phyloP scores from a whole-genome alignment of 2,113 vertebrate species.

The Chascanopsetta lugubris region DNA sequence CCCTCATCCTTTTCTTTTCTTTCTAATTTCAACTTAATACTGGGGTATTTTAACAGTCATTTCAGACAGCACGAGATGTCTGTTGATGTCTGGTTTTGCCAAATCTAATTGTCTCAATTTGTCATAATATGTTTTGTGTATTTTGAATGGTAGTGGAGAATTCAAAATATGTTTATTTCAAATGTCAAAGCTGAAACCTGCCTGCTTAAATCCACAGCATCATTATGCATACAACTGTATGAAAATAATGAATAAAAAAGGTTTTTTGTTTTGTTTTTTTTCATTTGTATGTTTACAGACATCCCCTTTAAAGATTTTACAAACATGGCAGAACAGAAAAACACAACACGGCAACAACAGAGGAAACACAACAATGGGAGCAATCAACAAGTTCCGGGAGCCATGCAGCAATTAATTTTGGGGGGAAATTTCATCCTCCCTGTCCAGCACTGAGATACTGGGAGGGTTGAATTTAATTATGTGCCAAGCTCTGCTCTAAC shows the following conservation, averaged over 20 bases:
- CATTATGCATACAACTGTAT: neutral
- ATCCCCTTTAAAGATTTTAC: constrained; percentile 3
- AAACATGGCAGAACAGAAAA: constrained; percentile 9
- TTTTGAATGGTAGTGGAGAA: neutral
- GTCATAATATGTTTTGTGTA: neutral
- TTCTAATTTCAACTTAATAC: constrained; percentile 14
- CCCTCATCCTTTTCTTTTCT: neutral
- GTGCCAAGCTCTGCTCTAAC: constrained; percentile 66
- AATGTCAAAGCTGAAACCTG: neutral
- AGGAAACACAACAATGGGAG: constrained; percentile 15
- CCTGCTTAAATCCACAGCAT: neutral
- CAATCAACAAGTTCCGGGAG: constrained; percentile 51
- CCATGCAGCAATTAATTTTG: constrained; percentile 63
- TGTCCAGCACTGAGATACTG: constrained; percentile 50
- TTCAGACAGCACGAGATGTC: constrained; percentile 22
- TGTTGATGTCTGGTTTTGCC: constrained; percentile 10
- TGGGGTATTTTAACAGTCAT: constrained; percentile 34
- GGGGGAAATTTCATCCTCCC: constrained; percentile 46
- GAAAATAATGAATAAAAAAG: neutral
- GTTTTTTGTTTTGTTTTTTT: too few species aligned
- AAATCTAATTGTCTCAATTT: neutral
- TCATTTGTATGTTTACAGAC: neutral
- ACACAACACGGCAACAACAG: constrained; percentile 1
- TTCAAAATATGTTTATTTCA: neutral
- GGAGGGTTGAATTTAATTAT: constrained; percentile 69